Percentiles rank a stretch among this genome's conserved stretches.
phyloP scores from a whole-genome alignment of 2,888 invertebrate genomes.

The Heliothis peltigera region DNA sequence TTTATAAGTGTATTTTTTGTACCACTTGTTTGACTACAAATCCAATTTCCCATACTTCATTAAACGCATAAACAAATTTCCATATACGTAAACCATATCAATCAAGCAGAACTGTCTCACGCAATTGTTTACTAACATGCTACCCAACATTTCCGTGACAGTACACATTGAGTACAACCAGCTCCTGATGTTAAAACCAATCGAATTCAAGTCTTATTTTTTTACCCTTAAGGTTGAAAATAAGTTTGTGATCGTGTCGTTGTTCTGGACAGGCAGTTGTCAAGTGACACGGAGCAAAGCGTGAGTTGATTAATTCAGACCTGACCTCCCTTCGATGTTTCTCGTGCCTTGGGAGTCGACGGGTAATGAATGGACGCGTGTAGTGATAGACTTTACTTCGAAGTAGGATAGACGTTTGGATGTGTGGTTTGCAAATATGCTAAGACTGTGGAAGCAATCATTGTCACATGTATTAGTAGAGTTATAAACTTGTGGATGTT shows the following conservation, averaged over 20 bases:
- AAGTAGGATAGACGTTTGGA: slow-evolving; percentile 44
- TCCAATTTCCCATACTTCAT: slow-evolving; percentile 4
- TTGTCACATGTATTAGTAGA: neutral
- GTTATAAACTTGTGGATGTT: neutral
- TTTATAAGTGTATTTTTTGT: neutral
- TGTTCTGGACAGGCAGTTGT: slow-evolving; percentile 64
- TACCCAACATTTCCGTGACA: slow-evolving; percentile 61
- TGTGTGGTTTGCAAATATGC: slow-evolving; percentile 47
- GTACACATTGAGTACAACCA: slow-evolving; percentile 52
- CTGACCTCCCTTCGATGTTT: slow-evolving; percentile 71
- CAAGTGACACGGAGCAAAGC: slow-evolving; percentile 68
- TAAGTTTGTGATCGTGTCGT: slow-evolving; percentile 41
- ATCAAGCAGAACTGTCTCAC: slow-evolving; percentile 60
- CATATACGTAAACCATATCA: slow-evolving; percentile 48
- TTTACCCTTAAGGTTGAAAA: slow-evolving; percentile 26
- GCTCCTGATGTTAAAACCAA: slow-evolving; percentile 11
- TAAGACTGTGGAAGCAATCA: slow-evolving; percentile 33
- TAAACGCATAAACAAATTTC: slow-evolving; percentile 26
- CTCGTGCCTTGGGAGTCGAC: slow-evolving; percentile 63
- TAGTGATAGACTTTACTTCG: slow-evolving; percentile 43
- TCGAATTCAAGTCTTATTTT: slow-evolving; percentile 29
- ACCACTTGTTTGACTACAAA: neutral
- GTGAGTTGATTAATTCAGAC: slow-evolving; percentile 75
- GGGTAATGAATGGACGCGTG: slow-evolving; percentile 54
- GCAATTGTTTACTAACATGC: slow-evolving; percentile 63